A percentile compares a stretch with the other conserved stretches of the same genome.
phyloP scores from a whole-genome alignment of 2,113 vertebrate species.

The Fregetta grallaria region DNA sequence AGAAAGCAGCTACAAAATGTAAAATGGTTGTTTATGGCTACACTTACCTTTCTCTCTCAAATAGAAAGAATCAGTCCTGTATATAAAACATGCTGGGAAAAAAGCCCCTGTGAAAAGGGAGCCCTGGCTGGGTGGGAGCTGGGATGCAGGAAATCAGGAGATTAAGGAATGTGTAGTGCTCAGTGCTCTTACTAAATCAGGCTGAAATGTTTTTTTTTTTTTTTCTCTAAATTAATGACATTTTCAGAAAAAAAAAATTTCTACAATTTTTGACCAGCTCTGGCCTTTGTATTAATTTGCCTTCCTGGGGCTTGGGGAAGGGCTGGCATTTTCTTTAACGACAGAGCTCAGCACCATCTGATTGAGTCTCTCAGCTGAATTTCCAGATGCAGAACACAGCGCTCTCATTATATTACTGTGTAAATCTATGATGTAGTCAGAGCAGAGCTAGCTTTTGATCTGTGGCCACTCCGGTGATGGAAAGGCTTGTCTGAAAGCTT shows the following conservation, averaged over 20 bases:
- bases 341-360: not conserved
- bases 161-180: not conserved
- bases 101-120: not conserved
- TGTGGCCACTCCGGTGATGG: not conserved
- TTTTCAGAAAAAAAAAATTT: not conserved
- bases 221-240: not conserved
- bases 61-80: not conserved
- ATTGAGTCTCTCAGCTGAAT: not conserved
- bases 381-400: not conserved
- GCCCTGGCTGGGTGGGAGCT: not conserved
- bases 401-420: not conserved
- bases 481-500: not conserved
- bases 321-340: not conserved
- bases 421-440: not conserved
- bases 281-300: not conserved
- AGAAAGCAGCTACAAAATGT: not conserved
- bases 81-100: not conserved
- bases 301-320: not conserved
- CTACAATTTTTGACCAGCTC: not conserved
- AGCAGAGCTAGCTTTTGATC: not conserved
- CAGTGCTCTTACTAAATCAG: not conserved
- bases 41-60: not conserved
- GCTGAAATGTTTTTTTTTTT: not conserved
- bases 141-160: not conserved
- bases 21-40: not conserved